phyloP scores from a whole-genome alignment of 1,140 invertebrate species.

The Drosophila tristis region DNA sequence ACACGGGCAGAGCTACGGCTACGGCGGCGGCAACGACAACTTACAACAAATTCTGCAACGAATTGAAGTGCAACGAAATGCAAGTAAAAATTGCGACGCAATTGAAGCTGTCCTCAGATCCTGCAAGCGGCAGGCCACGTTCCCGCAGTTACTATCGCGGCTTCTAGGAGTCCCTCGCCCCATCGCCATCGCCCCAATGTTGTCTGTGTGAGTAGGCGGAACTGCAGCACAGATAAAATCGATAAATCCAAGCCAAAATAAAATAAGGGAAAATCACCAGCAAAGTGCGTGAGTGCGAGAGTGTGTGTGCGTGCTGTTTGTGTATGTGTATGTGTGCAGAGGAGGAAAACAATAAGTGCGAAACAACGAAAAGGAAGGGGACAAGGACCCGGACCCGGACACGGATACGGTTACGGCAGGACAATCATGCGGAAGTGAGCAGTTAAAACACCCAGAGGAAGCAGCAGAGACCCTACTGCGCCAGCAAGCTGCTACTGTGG shows the following conservation, averaged over 20 bases:
- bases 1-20: constrained; percentile 41
- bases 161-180: neutral
- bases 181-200: neutral
- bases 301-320: constrained; percentile 1
- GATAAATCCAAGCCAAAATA: constrained; percentile 80
- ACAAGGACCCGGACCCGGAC: neutral
- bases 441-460: constrained; percentile 14
- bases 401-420: constrained; percentile 20
- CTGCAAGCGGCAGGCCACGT: constrained; percentile 1
- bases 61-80: constrained; percentile 72
- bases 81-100: constrained; percentile 64
- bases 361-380: constrained; percentile 30
- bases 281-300: constrained; percentile 49
- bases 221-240: constrained; percentile 79
- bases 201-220: constrained; percentile 50
- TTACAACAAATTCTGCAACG: constrained; percentile 50
- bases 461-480: too few species aligned
- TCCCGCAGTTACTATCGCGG: too few species aligned
- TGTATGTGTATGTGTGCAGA: constrained; percentile 4
- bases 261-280: constrained; percentile 72
- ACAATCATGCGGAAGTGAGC: constrained; percentile 60
- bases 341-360: constrained; percentile 47
- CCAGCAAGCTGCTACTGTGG: too few species aligned
- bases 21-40: too few species aligned
- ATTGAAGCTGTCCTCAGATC: constrained; percentile 15